Evolutionary conservation across 2,888 invertebrate genomes (phyloP).

Genomic region (Synanthedon myopaeformis): DNA sequence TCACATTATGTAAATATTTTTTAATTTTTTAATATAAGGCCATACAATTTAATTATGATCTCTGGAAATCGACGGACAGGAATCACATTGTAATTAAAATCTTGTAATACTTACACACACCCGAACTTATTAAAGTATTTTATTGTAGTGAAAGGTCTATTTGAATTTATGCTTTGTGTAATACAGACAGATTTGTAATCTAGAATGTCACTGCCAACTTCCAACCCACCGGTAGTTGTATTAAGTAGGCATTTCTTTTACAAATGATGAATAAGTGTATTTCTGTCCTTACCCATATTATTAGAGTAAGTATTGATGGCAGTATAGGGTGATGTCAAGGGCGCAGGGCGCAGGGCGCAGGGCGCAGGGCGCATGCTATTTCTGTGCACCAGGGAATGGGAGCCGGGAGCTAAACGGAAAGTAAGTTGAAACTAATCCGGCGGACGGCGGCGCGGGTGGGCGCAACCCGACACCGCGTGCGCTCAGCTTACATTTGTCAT

Average conservation of each 20-base stretch:
- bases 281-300: neutral
- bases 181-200: too few relatives aligned
- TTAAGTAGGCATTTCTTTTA: neutral
- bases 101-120: too few relatives aligned
- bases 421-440: conserved; percentile 63
- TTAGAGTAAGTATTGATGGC: conserved; percentile 46
- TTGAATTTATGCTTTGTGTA: too few relatives aligned
- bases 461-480: conserved; percentile 60
- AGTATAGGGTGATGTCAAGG: conserved; percentile 37
- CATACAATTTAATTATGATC: too few relatives aligned
- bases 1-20: too few relatives aligned
- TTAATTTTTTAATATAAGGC: too few relatives aligned
- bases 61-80: too few relatives aligned
- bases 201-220: too few relatives aligned
- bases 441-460: conserved; percentile 40
- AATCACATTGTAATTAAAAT: too few relatives aligned
- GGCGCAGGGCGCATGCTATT: conserved; percentile 35
- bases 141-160: too few relatives aligned
- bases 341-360: conserved; percentile 51
- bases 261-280: neutral
- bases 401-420: conserved; percentile 43
- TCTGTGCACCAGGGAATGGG: conserved; percentile 19
- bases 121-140: too few relatives aligned
- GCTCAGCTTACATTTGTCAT: conserved; percentile 68
- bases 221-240: too few relatives aligned